Percentiles rank a stretch among this genome's conserved stretches.
Conservation (phyloP, 2,797 vertebrate species). For the Pampus argenteus region DNA sequence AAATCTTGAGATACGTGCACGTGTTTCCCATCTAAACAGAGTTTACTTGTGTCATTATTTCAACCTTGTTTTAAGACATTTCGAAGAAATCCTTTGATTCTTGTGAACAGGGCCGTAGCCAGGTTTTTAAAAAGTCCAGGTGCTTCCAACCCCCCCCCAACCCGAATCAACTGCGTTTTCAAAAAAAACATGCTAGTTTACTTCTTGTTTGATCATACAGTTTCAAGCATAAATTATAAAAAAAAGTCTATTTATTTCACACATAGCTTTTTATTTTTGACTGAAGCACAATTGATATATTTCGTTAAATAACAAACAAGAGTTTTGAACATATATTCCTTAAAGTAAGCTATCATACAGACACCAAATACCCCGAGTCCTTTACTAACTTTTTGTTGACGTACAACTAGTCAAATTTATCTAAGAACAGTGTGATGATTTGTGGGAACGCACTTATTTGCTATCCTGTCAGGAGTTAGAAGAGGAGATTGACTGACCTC, state of each 20-base stretch:
- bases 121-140: too few species aligned
- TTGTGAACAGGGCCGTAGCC: too few species aligned
- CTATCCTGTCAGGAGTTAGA: too few species aligned
- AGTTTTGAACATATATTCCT: neutral
- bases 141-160: too few species aligned
- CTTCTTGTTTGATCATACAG: too few species aligned
- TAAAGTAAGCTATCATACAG: neutral
- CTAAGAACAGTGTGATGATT: neutral
- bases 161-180: too few species aligned
- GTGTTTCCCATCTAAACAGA: constrained; percentile 28
- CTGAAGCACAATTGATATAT: neutral
- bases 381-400: neutral
- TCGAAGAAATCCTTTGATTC: neutral
- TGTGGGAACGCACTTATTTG: too few species aligned
- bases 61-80: neutral
- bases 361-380: neutral
- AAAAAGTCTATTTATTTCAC: neutral
- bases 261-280: neutral
- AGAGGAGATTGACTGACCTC: too few species aligned
- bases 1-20: constrained; percentile 12
- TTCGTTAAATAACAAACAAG: neutral
- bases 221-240: neutral
- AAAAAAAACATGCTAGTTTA: too few species aligned
- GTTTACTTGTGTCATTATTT: constrained; percentile 2
- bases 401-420: neutral